Evolutionary conservation across 2,888 invertebrate genomes (phyloP).

Genomic region (Chirona hameri): DNA sequence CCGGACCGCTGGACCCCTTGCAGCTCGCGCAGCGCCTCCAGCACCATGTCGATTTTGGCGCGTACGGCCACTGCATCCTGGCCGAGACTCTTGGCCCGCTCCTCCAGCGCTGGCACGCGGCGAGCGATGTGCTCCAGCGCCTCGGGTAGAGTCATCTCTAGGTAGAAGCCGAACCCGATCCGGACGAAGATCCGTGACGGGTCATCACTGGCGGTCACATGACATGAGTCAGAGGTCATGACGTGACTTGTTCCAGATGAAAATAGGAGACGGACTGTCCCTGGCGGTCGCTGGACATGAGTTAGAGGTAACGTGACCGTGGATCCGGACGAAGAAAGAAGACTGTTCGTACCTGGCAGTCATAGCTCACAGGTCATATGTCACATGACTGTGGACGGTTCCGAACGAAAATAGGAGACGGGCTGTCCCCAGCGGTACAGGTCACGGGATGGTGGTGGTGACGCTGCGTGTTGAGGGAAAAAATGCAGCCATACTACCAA

Average conservation of each 20-base stretch:
- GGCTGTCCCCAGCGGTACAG: too few species aligned
- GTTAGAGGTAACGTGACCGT: too few species aligned
- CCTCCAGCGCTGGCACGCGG: constrained; percentile 61
- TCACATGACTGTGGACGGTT: too few species aligned
- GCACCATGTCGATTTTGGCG: constrained; percentile 71
- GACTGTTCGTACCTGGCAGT: too few species aligned
- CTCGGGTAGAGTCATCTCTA: constrained; percentile 68
- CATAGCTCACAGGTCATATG: too few species aligned
- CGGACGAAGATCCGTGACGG: constrained; percentile 63
- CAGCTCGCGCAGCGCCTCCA: constrained; percentile 64
- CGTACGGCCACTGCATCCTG: constrained; percentile 66
- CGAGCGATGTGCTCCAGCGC: constrained; percentile 66
- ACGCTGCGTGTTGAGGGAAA: too few species aligned
- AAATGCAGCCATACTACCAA: too few species aligned
- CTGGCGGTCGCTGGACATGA: constrained; percentile 38
- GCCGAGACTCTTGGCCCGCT: constrained; percentile 59
- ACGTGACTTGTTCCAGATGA: constrained; percentile 62
- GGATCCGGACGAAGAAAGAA: too few species aligned
- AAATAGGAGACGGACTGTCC: constrained; percentile 60
- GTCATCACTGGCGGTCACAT: constrained; percentile 48
- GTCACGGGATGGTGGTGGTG: too few species aligned
- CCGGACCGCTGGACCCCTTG: constrained; percentile 43
- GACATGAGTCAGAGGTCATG: too few species aligned
- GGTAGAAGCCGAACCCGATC: constrained; percentile 69
- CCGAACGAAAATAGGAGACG: too few species aligned